Evolutionary conservation across 2,797 vertebrate genomes (phyloP), one percentile per base, ranked within the genome.

Genomic region (Protosalanx chinensis): DNA sequence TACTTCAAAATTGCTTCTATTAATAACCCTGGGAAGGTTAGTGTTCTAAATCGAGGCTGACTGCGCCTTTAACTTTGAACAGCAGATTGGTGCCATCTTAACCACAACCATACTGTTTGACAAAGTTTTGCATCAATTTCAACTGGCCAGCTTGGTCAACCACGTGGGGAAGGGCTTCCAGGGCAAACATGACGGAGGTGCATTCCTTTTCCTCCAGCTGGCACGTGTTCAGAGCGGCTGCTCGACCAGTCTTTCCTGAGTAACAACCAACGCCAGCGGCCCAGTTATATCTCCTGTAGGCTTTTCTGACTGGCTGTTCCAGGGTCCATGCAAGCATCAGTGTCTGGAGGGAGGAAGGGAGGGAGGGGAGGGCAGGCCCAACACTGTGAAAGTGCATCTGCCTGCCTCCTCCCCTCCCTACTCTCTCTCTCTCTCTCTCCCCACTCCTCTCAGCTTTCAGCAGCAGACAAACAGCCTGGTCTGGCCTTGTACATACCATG

Each of bases 191-290:
- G 70, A 66, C 46, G 20, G 76, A 67, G 63, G 37, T 63, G 74
- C 72, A 81, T 87, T 89, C 80, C 82, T 80, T 77, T 53, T 79
- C 79, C 75, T 82, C 68, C 81, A 76, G 79, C 79, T 72, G 76
- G 72, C 79, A 87, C 73, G 78, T 79, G 80, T 76, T 84, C 74
- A 78, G 65, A 7, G 37, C 68, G 18, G 70, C 75, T 75, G 88
- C 78, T 87, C 80, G 89, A 89, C 87, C 84, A 72, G 90, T 92
- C 91, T 80, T 67, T 75, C 79, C 87, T 89, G 86, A 69, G 49
- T 78, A 77, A 79, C 75, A 1, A 69, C 75, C 75, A 62, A 74
- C 0, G 7, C 53, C 46, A 61, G 58, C 32, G 74, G 78, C 18
- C 37, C 20, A 20, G 63, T 20, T 64, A 46, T 8, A 46, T 35